Conservation (phyloP, 2,797 vertebrate genomes). For the Amblyopsis hoosieri region DNA sequence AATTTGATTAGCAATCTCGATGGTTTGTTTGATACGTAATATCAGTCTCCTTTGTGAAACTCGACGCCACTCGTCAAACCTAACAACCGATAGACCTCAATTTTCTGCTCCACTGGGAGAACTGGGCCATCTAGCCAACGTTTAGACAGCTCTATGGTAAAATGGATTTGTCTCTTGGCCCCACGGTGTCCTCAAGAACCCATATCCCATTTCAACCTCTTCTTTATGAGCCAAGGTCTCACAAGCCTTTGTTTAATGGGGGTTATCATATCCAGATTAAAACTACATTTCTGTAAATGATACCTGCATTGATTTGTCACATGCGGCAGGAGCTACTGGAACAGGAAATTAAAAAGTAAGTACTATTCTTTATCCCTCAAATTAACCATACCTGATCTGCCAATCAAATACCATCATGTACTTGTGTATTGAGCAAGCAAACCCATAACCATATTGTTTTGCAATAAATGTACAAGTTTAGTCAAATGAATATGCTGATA, state of each 20-base stretch:
- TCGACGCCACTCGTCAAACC: conserved; percentile 62
- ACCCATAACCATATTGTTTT: not conserved
- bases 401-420: not conserved
- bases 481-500: too few relatives aligned
- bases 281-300: conserved; percentile 64
- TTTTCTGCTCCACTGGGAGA: conserved; percentile 54
- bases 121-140: conserved; percentile 37
- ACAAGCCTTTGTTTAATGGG: conserved; percentile 56
- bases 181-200: conserved; percentile 34
- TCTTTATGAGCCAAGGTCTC: conserved; percentile 44
- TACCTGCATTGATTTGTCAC: conserved; percentile 62
- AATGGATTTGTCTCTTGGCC: conserved; percentile 57
- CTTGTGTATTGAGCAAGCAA: not conserved
- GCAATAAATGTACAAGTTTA: too few relatives aligned
- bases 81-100: conserved; percentile 42
- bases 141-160: conserved; percentile 53
- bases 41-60: conserved; percentile 79
- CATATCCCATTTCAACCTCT: conserved; percentile 65
- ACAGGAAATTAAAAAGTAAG: conserved; percentile 36
- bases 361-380: not conserved
- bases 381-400: not conserved
- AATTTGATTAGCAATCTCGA: conserved; percentile 80
- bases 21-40: conserved; percentile 81
- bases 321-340: conserved; percentile 31
- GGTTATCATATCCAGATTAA: conserved; percentile 65